Percentiles rank a stretch among this genome's conserved stretches.
phyloP scores from a whole-genome alignment of 2,113 vertebrate species.

The Pontoporia blainvillei region DNA sequence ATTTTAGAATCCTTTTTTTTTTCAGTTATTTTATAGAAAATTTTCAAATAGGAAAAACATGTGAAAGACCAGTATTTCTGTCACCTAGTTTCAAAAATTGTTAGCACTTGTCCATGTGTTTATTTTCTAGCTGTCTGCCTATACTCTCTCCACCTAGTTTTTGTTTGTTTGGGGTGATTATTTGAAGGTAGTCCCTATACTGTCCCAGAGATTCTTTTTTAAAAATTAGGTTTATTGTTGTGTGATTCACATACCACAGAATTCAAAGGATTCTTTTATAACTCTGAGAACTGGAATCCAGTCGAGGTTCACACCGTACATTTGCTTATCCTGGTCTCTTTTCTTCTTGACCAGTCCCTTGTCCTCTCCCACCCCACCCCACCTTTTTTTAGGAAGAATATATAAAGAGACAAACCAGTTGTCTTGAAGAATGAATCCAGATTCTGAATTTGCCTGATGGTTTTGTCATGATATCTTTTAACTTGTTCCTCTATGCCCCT shows the following conservation, averaged over 20 bases:
- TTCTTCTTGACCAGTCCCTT: not conserved
- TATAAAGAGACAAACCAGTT: not conserved
- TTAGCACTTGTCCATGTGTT: not conserved
- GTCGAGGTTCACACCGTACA: not conserved
- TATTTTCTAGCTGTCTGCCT: not conserved
- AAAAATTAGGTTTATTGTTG: not conserved
- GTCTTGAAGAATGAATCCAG: not conserved
- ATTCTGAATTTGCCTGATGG: not conserved
- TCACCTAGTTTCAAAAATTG: not conserved
- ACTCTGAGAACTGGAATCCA: not conserved
- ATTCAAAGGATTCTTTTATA: not conserved
- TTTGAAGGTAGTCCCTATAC: not conserved
- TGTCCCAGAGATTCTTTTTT: not conserved
- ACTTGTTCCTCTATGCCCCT: not conserved
- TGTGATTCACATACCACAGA: not conserved
- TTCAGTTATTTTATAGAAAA: not conserved
- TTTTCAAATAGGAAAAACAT: not conserved
- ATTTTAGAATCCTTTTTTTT: not conserved
- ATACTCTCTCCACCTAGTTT: not conserved
- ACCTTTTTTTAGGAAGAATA: not conserved
- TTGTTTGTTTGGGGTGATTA: not conserved
- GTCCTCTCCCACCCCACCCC: no score
- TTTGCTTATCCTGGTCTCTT: not conserved
- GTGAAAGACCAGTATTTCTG: not conserved
- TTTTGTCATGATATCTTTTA: not conserved